phyloP scores from a whole-genome alignment of 1,140 invertebrate genomes.

The Lutraria rhynchaena region DNA sequence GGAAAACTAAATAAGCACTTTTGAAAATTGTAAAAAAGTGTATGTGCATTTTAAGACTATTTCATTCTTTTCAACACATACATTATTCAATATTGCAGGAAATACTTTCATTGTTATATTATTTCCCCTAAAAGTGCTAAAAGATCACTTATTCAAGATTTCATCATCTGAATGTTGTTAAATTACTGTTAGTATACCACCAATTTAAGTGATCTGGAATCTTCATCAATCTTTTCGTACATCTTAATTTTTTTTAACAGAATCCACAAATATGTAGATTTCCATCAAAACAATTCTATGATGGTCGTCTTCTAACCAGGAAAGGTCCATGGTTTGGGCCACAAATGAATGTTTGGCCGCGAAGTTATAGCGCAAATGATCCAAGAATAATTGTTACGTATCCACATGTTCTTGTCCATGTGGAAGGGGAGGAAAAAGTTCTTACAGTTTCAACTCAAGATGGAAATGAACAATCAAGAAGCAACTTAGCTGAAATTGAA shows the following conservation, averaged over 20 bases:
- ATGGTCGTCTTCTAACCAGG: slow-evolving; percentile 60
- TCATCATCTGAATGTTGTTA: no score
- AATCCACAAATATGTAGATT: slow-evolving; percentile 73
- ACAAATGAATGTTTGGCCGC: slow-evolving; percentile 59
- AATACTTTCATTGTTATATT: no score
- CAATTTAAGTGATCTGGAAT: no score
- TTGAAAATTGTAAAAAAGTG: no score
- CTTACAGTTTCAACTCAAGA: slow-evolving; percentile 75
- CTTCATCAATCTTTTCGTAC: no score
- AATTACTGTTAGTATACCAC: no score
- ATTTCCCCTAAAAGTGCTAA: no score
- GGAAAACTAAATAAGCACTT: no score
- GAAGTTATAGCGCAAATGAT: not conserved
- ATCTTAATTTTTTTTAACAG: slow-evolving; percentile 49
- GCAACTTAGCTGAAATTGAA: slow-evolving; percentile 70
- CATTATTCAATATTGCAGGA: no score
- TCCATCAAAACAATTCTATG: slow-evolving; percentile 73
- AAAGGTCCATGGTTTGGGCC: slow-evolving; percentile 21
- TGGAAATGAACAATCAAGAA: slow-evolving; percentile 75
- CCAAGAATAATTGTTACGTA: not conserved
- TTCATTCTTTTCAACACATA: no score
- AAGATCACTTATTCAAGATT: no score
- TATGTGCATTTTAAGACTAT: no score
- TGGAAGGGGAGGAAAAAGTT: slow-evolving; percentile 72
- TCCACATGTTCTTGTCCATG: slow-evolving; percentile 73